phyloP scores from a whole-genome alignment of 1,140 invertebrate genomes.

The Dinoponera quadriceps region DNA sequence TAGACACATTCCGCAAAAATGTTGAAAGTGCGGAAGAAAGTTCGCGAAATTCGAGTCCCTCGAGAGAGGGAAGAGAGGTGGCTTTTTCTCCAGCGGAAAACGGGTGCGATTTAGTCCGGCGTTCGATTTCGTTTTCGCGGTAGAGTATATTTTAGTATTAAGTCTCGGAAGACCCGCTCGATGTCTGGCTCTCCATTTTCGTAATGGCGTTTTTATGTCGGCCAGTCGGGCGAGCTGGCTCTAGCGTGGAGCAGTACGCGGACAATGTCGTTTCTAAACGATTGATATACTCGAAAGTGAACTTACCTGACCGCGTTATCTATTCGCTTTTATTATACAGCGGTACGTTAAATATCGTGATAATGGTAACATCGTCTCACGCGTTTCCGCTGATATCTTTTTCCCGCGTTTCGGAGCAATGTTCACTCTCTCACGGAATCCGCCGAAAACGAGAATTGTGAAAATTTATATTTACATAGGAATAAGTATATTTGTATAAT shows the following conservation, averaged over 20 bases:
- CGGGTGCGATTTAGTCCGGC: slow-evolving; percentile 22
- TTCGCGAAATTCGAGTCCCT: slow-evolving; percentile 24
- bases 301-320: slow-evolving; percentile 10
- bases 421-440: not conserved
- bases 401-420: not conserved
- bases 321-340: slow-evolving; percentile 32
- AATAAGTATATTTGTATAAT: not conserved
- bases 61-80: not conserved
- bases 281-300: slow-evolving; percentile 56
- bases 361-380: slow-evolving; percentile 11
- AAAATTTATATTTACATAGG: too few relatives aligned
- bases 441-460: not conserved
- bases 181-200: not conserved
- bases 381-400: not conserved
- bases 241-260: not conserved
- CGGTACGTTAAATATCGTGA: not conserved
- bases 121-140: slow-evolving; percentile 50
- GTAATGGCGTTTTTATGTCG: slow-evolving; percentile 54
- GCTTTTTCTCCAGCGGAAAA: not conserved
- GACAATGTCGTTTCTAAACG: slow-evolving; percentile 38
- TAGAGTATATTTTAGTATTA: slow-evolving; percentile 61
- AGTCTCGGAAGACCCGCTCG: not conserved
- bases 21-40: slow-evolving; percentile 16
- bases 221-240: not conserved
- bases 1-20: not conserved